Percentiles rank a stretch among this genome's conserved stretches.
These are phyloP conservation scores for Mesoclemmys tuberculata DNA, from an alignment of 2,113 vertebrate genomes.

Conservation along the genomic window DNA sequence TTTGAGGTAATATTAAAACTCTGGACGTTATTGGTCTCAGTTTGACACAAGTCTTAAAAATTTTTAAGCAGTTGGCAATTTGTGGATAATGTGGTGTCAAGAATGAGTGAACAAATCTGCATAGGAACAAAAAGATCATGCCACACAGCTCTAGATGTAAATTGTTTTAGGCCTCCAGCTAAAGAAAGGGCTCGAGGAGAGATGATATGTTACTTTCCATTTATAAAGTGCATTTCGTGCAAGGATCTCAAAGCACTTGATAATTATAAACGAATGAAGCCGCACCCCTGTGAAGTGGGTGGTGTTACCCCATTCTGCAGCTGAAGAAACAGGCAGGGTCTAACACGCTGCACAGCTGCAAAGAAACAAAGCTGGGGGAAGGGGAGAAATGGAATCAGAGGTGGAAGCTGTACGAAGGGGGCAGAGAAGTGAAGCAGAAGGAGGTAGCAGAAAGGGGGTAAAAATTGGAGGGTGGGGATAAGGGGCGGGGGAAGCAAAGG, in stretches of 20 bases:
- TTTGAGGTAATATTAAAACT: constrained; percentile 53
- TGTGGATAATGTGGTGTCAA: constrained; percentile 19
- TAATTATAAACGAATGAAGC: not conserved
- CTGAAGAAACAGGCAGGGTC: not conserved
- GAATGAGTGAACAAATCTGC: constrained; percentile 7
- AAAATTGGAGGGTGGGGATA: not conserved
- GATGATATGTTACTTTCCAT: not conserved
- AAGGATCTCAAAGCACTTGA: not conserved
- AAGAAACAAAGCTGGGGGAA: accelerated
- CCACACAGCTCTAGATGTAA: not conserved
- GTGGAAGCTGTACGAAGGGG: not conserved
- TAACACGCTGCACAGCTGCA: not conserved
- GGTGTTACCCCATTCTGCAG: not conserved
- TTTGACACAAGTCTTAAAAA: constrained; percentile 45
- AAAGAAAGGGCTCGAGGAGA: not conserved
- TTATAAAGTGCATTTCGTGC: not conserved
- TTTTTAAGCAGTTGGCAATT: constrained; percentile 54
- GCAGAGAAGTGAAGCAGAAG: not conserved
- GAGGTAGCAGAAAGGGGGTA: not conserved
- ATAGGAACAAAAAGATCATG: constrained; percentile 15
- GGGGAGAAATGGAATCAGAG: not conserved
- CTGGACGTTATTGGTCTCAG: not conserved
- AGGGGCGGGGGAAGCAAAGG: not conserved
- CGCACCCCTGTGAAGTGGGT: not conserved
- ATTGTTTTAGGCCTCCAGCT: not conserved